Base-by-base conservation (phyloP, 2,888 invertebrate genomes). In the Orthosia gracilis region DNA sequence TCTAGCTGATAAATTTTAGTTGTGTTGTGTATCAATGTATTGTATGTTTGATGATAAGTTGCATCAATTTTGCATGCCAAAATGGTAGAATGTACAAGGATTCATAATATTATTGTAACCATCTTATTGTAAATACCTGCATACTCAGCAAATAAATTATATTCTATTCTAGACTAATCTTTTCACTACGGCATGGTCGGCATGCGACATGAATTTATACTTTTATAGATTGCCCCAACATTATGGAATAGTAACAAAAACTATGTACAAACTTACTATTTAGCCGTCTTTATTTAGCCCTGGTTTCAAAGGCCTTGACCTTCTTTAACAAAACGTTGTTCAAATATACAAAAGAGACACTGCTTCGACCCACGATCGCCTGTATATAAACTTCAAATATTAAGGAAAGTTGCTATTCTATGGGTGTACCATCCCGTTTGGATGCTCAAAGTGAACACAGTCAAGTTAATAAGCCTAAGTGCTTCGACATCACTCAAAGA, bases 391-490 rank as follows among this genome's bases (percentile, higher is more conserved):
- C 23, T 26, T 31, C 13, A 62, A 47, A 9, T 59, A 40, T 1
- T 11, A 26, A 66, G 15, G 17, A 40, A 50, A 55, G 17, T 49
- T 18, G 13, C 13, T 47, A 11, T 45, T 7, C 11, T 61, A 52
- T 58, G 31, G 17, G 45, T 52, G 31, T 52, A 21, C 21, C 7
- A n/a, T 54, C 0, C 17, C 4, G 62, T 71, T 66, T 31, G n/a
- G 40, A 58, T 54, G 55, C 54, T 54, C 47, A 63, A 66, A 72
- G 49, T 70, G 21, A 70, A 55, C 49, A 31, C 40, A 62, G 15
- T 40, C 58, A 23, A 61, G 58, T 52, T 61, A 66, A 64, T 73
- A 68, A 73, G 67, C 52, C 61, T 72, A 68, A 82, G 61, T 78
- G 78, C 61, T 83, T 49, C n/a, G 17, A 64, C 59, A 62, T 55